Evolutionary conservation across 2,888 invertebrate genomes (phyloP).

Genomic region (Teleogryllus oceanicus): DNA sequence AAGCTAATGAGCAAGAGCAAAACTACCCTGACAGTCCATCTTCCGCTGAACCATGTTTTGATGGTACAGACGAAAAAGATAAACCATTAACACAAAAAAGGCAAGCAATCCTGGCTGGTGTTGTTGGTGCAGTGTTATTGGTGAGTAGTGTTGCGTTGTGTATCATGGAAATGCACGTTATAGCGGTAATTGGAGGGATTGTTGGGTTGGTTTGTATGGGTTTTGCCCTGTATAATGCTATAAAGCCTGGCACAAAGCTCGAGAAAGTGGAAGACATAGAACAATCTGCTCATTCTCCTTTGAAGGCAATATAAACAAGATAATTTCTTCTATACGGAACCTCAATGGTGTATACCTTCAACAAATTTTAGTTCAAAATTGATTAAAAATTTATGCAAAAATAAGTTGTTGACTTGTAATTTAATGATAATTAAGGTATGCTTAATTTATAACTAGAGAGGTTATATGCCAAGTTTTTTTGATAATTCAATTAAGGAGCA

Average conservation of each 20-base stretch:
- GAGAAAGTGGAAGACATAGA: slow-evolving; percentile 2
- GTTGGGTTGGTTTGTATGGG: slow-evolving; percentile 2
- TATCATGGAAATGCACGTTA: background rate
- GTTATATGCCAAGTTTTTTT: no score
- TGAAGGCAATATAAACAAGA: no score
- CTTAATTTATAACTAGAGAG: no score
- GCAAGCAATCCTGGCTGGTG: background rate
- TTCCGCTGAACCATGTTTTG: background rate
- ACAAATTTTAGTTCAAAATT: no score
- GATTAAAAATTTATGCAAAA: no score
- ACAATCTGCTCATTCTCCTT: slow-evolving; percentile 11
- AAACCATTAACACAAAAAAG: background rate
- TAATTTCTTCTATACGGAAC: no score
- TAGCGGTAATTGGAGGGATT: slow-evolving; percentile 6
- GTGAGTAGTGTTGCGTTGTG: background rate
- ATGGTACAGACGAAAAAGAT: background rate
- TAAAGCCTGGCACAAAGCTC: slow-evolving; percentile 19
- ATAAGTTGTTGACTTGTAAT: no score
- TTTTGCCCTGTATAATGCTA: slow-evolving; percentile 11
- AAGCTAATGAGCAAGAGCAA: background rate
- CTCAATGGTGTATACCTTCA: no score
- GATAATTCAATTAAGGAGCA: no score
- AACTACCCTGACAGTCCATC: background rate
- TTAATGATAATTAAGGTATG: no score
- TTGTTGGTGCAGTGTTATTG: background rate